These are phyloP conservation scores for Andricus curvator DNA, from an alignment of 2,888 invertebrate species.

Conservation along the genomic window DNA sequence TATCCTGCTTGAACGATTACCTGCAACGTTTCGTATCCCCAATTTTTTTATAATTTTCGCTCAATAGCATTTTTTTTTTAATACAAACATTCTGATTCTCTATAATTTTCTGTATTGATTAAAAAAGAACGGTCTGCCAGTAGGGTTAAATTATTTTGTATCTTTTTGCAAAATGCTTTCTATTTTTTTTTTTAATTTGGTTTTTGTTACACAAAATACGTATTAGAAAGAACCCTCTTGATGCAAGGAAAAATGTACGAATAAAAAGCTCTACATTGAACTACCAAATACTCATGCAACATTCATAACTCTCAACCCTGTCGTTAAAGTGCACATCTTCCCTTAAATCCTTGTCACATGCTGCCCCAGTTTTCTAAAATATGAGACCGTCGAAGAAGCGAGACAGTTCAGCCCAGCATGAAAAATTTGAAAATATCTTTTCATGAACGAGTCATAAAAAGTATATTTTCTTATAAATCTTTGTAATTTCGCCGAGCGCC, in stretches of 20 bases:
- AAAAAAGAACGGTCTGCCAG: too few species aligned
- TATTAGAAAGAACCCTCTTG: neutral
- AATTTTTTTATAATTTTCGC: too few species aligned
- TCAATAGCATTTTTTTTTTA: too few species aligned
- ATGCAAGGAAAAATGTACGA: neutral
- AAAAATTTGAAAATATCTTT: conserved; percentile 27
- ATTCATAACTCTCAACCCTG: conserved; percentile 53
- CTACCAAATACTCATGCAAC: conserved; percentile 53
- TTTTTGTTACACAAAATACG: neutral
- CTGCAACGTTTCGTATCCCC: too few species aligned
- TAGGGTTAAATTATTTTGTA: too few species aligned
- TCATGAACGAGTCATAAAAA: neutral
- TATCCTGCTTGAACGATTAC: too few species aligned
- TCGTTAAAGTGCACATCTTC: conserved; percentile 48
- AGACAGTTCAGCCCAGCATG: neutral
- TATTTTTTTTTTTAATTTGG: too few species aligned
- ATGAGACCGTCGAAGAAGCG: conserved; percentile 44
- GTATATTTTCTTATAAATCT: conserved; percentile 5
- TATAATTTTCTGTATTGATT: too few species aligned
- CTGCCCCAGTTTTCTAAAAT: conserved; percentile 54
- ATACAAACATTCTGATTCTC: too few species aligned
- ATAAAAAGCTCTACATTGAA: neutral
- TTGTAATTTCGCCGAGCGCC: neutral
- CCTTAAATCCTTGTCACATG: conserved; percentile 56
- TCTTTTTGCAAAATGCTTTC: too few species aligned